Conservation (phyloP, 2,888 invertebrate species). For the Elaeidobius kamerunicus region DNA sequence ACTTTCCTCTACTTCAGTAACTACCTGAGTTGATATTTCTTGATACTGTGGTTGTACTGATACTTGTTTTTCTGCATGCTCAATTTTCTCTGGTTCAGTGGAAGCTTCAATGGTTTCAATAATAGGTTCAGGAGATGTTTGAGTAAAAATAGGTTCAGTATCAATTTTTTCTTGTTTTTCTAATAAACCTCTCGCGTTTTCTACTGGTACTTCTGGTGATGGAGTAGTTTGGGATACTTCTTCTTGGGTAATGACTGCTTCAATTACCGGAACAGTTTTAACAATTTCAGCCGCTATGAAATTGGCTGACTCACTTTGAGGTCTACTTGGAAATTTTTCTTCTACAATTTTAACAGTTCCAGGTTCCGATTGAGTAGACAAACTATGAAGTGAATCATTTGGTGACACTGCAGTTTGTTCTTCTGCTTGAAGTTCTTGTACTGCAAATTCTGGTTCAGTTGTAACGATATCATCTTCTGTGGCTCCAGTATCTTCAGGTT, state of each 20-base stretch:
- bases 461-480: conserved; percentile 10
- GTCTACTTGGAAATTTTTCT: conserved; percentile 58
- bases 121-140: conserved; percentile 55
- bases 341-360: conserved; percentile 64
- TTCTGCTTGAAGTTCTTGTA: conserved; percentile 49
- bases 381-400: conserved; percentile 58
- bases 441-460: conserved; percentile 45
- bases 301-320: conserved; percentile 56
- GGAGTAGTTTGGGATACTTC: conserved; percentile 60
- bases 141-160: conserved; percentile 47
- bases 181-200: conserved; percentile 30
- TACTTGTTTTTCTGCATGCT: conserved; percentile 30
- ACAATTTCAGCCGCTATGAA: conserved; percentile 51
- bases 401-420: conserved; percentile 53
- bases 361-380: conserved; percentile 58
- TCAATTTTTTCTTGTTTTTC: conserved; percentile 49
- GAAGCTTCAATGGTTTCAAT: conserved; percentile 50
- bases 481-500: conserved; percentile 11
- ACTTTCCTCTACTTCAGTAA: conserved; percentile 36
- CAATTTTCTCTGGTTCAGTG: conserved; percentile 57
- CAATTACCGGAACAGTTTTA: conserved; percentile 58
- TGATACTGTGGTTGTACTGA: conserved; percentile 48
- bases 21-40: conserved; percentile 52
- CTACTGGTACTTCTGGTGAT: conserved; percentile 44
- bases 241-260: conserved; percentile 58